Evolutionary conservation across 1,140 invertebrate genomes (phyloP).

Genomic region (Trinorchestia longiramus): DNA sequence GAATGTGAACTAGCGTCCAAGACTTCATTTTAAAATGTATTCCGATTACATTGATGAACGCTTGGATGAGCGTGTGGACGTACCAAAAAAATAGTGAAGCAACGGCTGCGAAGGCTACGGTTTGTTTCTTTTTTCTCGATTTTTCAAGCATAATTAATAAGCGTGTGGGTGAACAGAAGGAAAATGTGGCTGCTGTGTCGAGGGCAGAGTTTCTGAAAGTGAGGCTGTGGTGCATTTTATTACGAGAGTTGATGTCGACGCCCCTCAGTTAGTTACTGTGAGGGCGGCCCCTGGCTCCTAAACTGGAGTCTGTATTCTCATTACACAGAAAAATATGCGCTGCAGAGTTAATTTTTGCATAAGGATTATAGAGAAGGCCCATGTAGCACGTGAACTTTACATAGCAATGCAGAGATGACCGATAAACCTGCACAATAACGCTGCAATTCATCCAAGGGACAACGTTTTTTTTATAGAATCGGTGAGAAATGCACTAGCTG

Average conservation of each 20-base stretch:
- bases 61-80: neutral
- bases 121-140: neutral
- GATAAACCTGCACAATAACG: neutral
- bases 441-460: too few relatives aligned
- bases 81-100: neutral
- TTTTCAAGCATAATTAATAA: neutral
- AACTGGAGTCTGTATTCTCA: neutral
- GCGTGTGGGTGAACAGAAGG: neutral
- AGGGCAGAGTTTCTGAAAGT: neutral
- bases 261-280: neutral
- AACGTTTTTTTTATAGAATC: too few relatives aligned
- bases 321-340: neutral
- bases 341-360: neutral
- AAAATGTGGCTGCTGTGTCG: neutral
- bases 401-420: neutral
- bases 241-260: neutral
- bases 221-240: neutral
- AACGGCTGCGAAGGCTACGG: neutral
- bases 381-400: neutral
- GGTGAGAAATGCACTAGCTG: neutral
- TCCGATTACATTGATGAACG: neutral
- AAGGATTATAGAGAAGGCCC: neutral
- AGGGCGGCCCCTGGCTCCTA: neutral
- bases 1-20: neutral
- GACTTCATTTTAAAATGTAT: neutral